Base-by-base conservation (phyloP, 2,888 invertebrate genomes). In the Chamaedrilus cognettii region DNA sequence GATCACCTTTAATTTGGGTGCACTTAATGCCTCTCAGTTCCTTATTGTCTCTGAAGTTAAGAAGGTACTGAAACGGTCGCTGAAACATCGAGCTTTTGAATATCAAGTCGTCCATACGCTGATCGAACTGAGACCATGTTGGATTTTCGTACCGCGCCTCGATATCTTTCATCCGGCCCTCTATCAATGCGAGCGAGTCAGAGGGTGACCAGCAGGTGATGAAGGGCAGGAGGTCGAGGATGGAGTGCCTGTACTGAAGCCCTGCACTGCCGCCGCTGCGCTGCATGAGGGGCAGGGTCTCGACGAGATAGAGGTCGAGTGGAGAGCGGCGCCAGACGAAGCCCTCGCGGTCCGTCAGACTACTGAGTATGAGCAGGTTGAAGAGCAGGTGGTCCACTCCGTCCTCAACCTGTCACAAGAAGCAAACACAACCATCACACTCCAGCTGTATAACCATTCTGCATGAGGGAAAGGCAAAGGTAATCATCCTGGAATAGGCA, bases 281-380 rank as follows among this genome's bases (percentile, higher is more conserved):
- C 26, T 58, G 59, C 31, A 67, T 35, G 15, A 77, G 61, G 19
- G 80, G 80, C 74, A 79, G 73, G 30, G 75, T 76, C 66, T 80
- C 80, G 19, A 80, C 72, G 30, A 79, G 65, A 64, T 80, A 80
- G 19, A 78, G 70, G 64, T 80, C 79, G 34, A 59, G 59, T 3
- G 72, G 67, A 15, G 73, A 74, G 15, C 73, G 72, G 31, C 75
- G 73, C 80, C 80, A 80, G 30, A 79, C 76, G 64, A 72, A 72
- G 15, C 80, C 80, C 31, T 71, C 70, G 33, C 72, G 69, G 71
- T 79, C 73, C 0, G 64, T 72, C 56, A 80, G 60, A 70, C 76
- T 75, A 3, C 77, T 77, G 31, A 78, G 71, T 11, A 79, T 70
- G 66, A 78, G 67, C 49, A 79, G 73, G 60, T 77, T 79, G 68